Conservation (phyloP, 2,888 invertebrate species). For the Sthenelais limicola region DNA sequence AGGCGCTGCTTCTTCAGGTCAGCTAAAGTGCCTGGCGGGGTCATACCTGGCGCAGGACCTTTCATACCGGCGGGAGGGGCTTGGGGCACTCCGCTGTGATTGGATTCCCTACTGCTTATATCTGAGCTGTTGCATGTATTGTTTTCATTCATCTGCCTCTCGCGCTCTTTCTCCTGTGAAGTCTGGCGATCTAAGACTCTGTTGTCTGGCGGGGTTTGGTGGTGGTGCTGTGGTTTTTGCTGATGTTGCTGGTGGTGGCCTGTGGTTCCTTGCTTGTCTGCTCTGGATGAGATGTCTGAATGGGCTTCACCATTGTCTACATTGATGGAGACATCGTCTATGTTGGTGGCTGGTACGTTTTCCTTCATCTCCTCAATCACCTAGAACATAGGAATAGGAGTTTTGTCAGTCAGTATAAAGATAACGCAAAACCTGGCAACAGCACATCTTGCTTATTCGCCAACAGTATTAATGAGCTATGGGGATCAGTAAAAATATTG, state of each 20-base stretch:
- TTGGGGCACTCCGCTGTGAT: too few relatives aligned
- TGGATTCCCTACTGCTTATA: not conserved
- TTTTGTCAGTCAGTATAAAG: too few relatives aligned
- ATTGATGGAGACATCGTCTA: conserved; percentile 68
- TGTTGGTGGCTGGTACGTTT: conserved; percentile 61
- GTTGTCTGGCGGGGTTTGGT: not conserved
- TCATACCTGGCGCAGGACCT: not conserved
- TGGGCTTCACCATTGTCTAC: conserved; percentile 53
- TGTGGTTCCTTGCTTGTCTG: not conserved
- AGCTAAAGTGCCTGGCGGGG: conserved; percentile 81
- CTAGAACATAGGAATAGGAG: too few relatives aligned
- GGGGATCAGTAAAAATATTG: too few relatives aligned
- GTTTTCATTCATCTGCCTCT: not conserved
- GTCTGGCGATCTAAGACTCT: not conserved
- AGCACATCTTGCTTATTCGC: too few relatives aligned
- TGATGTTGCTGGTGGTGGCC: not conserved
- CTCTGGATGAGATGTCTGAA: not conserved
- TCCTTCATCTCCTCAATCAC: conserved; percentile 47
- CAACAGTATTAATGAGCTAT: too few relatives aligned
- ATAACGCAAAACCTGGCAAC: too few relatives aligned
- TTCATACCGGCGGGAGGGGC: not conserved
- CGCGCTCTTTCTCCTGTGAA: not conserved
- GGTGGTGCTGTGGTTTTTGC: not conserved
- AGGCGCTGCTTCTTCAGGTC: conserved; percentile 92
- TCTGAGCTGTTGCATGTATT: not conserved